Conservation (phyloP, 2,113 vertebrate genomes). For the Climacteris rufus region DNA sequence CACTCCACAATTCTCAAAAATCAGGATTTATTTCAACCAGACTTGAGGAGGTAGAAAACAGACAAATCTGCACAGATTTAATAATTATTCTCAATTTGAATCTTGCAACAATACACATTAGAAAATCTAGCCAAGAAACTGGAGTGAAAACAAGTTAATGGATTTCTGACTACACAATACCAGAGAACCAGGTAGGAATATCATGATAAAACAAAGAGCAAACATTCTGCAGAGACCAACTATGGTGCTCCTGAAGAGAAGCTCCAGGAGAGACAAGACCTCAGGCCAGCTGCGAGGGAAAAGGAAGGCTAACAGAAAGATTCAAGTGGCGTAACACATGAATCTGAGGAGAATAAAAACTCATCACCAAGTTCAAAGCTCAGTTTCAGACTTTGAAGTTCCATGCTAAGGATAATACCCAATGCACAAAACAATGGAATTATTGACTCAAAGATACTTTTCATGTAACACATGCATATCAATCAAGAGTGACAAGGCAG, state of each 20-base stretch:
- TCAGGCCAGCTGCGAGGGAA: background rate
- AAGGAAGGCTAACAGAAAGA: background rate
- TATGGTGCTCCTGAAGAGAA: background rate
- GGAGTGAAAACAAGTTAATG: background rate
- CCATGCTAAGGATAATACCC: background rate
- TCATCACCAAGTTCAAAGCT: background rate
- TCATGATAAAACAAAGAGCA: background rate
- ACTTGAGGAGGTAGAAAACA: background rate
- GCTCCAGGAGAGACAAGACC: background rate
- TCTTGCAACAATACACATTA: background rate
- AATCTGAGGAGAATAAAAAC: background rate
- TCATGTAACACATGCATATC: background rate
- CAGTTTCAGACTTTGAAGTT: background rate
- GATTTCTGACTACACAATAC: background rate
- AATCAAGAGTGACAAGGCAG: background rate
- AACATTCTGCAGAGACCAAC: background rate
- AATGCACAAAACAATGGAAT: background rate
- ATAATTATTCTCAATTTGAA: background rate
- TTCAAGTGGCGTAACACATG: accelerated
- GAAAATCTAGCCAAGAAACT: background rate
- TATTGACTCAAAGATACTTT: background rate
- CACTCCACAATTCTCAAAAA: background rate
- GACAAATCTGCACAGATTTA: background rate
- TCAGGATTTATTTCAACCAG: background rate
- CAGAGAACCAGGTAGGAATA: background rate